Evolutionary conservation across 2,797 vertebrate genomes (phyloP), one percentile per base, ranked within the genome.

Genomic region (Acridotheres tristis): DNA sequence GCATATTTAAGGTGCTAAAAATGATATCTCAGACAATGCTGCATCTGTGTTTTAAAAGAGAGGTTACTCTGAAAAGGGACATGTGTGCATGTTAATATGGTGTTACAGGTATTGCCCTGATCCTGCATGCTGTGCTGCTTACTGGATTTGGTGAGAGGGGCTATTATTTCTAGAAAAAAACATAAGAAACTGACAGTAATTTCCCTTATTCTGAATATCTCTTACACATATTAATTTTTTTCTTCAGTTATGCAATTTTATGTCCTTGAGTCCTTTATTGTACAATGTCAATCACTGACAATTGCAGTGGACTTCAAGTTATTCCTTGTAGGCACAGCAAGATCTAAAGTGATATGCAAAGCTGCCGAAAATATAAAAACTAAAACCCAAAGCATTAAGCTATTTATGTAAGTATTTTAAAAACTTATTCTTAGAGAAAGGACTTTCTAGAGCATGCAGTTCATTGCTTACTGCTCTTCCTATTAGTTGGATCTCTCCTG

Each of bases 11-110:
- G 57, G 30, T 7, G 2, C 18, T 59, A 81, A 83, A 76, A 88
- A 50, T 19, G 21, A 0, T 59, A 59, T 71, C 80, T 80, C 65
- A 42, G 55, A 67, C 36, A 77, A 47, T 6, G 21, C 21, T 89
- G 61, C 36, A 74, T 21, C 42, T 45, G 45, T 81, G 32, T 72
- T 89, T 93, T 85, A 71, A 50, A 79, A 61, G 45, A 85, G 20
- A 80, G 9, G 16, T 36, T 79, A 55, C 30, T 89, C 53, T 83
- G 43, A 53, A 55, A 85, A 86, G 32, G 47, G 21, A 62, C 19
- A 6, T 22, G 11, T 7, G 5, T 86, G 27, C 10, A 29, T 3
- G 10, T 61, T 42, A 71, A 80, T 47, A 18, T 2, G 2, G 11
- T 26, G 11, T 57, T 69, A 76, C 16, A 78, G 23, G 22, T 48